A percentile compares a stretch with the other conserved stretches of the same genome.
Conservation (phyloP, 1,140 invertebrate species). For the Drosophila lowei region DNA sequence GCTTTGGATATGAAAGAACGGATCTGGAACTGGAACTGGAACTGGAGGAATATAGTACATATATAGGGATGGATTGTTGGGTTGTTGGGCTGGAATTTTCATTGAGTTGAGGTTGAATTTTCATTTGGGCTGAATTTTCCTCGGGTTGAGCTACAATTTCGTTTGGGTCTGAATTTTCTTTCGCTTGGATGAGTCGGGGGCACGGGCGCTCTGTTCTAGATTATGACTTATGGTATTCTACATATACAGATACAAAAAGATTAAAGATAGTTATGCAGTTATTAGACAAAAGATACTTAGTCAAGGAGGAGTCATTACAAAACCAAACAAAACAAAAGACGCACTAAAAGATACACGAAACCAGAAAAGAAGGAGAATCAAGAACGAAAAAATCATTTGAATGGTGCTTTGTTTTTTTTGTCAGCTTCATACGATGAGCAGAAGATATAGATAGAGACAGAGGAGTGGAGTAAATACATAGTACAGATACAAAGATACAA, state of each 20-base stretch:
- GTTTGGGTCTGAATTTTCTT: conserved; percentile 26
- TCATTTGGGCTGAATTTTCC: too few species aligned
- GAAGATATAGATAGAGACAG: conserved; percentile 6
- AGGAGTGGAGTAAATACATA: conserved; percentile 34
- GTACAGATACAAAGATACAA: conserved; percentile 34
- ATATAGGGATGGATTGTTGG: neutral
- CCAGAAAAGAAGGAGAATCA: conserved; percentile 31
- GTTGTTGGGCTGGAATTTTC: neutral
- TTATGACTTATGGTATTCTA: conserved; percentile 50
- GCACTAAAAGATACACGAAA: conserved; percentile 33
- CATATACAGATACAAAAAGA: conserved; percentile 55
- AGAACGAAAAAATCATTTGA: conserved; percentile 38
- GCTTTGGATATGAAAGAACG: conserved; percentile 37
- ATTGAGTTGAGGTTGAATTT: conserved; percentile 2
- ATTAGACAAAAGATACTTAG: conserved; percentile 50
- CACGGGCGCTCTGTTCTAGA: conserved; percentile 29
- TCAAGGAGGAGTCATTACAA: conserved; percentile 47
- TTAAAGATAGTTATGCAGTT: conserved; percentile 52
- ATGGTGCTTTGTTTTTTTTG: conserved; percentile 50
- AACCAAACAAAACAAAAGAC: conserved; percentile 24
- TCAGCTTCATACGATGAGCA: conserved; percentile 58
- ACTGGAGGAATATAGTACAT: conserved; percentile 10
- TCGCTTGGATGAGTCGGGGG: conserved; percentile 26
- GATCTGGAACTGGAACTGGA: conserved; percentile 23
- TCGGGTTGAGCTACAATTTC: too few species aligned